phyloP scores from a whole-genome alignment of 2,797 vertebrate genomes.

The Thamnophis elegans region DNA sequence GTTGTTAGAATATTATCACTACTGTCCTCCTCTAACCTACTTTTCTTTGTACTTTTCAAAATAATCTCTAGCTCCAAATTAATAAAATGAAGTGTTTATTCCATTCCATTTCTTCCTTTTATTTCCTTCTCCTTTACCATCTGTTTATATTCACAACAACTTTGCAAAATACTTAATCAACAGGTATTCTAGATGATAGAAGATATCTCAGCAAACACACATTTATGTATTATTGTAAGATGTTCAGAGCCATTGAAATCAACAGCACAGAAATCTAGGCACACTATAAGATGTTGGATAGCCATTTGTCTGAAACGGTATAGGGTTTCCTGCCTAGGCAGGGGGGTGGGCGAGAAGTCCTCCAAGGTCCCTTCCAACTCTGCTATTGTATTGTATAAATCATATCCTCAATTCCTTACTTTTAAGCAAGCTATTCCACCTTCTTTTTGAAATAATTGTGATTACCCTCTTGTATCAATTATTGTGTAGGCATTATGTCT shows the following conservation, averaged over 20 bases:
- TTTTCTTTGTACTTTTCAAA: neutral
- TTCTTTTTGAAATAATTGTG: neutral
- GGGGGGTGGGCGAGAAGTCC: no score
- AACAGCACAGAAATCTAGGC: neutral
- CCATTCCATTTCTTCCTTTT: neutral
- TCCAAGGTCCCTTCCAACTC: no score
- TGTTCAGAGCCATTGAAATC: neutral
- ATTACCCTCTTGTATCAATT: neutral
- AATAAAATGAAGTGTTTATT: neutral
- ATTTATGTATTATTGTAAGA: neutral
- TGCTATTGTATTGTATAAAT: neutral
- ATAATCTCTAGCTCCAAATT: neutral
- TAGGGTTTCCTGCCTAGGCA: no score
- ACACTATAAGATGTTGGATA: neutral
- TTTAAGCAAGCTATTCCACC: neutral
- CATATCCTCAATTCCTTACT: neutral
- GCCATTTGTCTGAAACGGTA: no score
- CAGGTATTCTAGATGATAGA: neutral
- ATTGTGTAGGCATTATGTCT: neutral
- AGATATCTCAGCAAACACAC: neutral
- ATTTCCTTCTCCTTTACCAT: neutral
- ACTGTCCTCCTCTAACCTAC: neutral
- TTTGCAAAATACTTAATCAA: conserved; percentile 16
- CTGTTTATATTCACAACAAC: neutral
- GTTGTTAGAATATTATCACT: neutral